A percentile compares a stretch with the other conserved stretches of the same genome.
phyloP scores from a whole-genome alignment of 2,797 vertebrate species.

The Alosa sapidissima region DNA sequence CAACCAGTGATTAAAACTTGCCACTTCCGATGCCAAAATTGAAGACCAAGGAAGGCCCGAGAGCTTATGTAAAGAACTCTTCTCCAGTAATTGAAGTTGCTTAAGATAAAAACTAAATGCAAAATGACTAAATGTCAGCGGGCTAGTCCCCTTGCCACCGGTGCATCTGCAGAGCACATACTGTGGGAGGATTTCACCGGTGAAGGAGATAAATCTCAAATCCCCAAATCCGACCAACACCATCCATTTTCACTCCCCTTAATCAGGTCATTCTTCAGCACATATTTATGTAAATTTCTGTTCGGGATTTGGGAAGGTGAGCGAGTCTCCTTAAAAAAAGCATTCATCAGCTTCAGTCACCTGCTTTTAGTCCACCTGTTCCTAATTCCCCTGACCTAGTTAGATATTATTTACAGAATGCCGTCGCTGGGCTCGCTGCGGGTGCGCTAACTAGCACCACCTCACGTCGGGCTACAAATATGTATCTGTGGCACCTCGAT shows the following conservation, averaged over 20 bases:
- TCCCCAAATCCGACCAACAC: constrained; percentile 2
- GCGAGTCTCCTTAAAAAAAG: constrained; percentile 9
- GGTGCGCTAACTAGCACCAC: constrained; percentile 4
- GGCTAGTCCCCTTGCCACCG: constrained; percentile 15
- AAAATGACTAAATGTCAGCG: constrained; percentile 23
- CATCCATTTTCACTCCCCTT: constrained; percentile 19
- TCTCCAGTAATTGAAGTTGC: constrained; percentile 10
- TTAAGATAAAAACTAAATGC: constrained; percentile 21
- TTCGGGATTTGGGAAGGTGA: constrained; percentile 25
- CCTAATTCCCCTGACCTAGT: constrained; percentile 23
- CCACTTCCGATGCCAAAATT: background rate
- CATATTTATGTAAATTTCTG: constrained; percentile 20
- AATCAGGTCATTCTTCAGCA: constrained; percentile 25
- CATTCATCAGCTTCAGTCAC: constrained; percentile 23
- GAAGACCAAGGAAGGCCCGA: background rate
- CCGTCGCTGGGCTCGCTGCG: background rate
- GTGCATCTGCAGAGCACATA: constrained; percentile 4
- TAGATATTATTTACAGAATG: constrained; percentile 21
- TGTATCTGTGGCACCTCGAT: background rate
- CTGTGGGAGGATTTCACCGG: background rate
- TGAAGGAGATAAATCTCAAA: constrained; percentile 8
- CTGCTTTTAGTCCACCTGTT: constrained; percentile 24
- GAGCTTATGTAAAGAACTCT: constrained; percentile 14
- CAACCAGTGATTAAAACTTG: background rate
- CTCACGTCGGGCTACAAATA: background rate